Evolutionary conservation across 2,888 invertebrate genomes (phyloP).

Genomic region (Macrosiphum euphorbiae): DNA sequence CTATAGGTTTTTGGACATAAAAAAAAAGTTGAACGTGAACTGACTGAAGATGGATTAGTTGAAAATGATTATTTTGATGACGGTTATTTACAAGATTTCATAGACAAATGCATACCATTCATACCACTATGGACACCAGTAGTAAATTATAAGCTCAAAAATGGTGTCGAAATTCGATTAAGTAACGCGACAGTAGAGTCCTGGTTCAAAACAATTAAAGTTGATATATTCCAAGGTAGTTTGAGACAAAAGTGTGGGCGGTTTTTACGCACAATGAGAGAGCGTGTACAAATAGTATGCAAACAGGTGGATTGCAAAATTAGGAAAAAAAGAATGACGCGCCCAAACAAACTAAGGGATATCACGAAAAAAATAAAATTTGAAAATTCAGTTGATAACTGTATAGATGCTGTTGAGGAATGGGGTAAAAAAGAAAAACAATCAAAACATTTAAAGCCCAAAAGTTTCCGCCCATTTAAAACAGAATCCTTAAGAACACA

Average conservation of each 20-base stretch:
- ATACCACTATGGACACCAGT: not conserved
- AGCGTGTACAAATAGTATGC: not conserved
- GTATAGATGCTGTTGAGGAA: not conserved
- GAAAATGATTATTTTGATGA: slow-evolving; percentile 1
- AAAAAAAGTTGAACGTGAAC: not conserved
- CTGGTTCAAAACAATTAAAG: slow-evolving; percentile 1
- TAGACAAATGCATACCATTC: not conserved
- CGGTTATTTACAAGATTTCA: not conserved
- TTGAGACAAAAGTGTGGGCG: slow-evolving; percentile 5
- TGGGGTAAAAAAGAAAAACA: slow-evolving; percentile 9
- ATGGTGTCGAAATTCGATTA: not conserved
- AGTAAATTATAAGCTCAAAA: not conserved
- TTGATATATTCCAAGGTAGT: not conserved
- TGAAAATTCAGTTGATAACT: not conserved
- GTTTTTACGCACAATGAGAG: not conserved
- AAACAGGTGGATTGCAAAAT: not conserved
- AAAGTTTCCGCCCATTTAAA: not conserved
- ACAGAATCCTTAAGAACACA: not conserved
- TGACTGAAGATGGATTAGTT: not conserved
- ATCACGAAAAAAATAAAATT: not conserved
- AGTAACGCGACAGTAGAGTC: not conserved
- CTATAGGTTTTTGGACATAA: not conserved
- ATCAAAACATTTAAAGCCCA: not conserved
- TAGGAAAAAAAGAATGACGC: not conserved
- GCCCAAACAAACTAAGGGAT: not conserved